Evolutionary conservation across 2,113 vertebrate genomes (phyloP).

Genomic region (Oncorhynchus keta): DNA sequence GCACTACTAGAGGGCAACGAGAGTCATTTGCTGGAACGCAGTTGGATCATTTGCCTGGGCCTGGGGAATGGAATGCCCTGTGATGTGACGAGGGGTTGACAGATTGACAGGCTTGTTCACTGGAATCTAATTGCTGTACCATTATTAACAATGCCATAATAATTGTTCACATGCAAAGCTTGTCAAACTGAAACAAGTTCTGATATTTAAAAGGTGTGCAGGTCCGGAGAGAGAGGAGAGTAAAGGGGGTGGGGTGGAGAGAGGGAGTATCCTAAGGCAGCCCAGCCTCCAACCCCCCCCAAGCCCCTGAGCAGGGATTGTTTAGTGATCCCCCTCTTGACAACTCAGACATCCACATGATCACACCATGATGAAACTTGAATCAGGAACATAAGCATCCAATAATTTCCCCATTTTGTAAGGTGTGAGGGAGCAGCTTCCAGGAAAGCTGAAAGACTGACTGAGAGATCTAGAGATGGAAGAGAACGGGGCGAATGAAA

Average conservation of each 20-base stretch:
- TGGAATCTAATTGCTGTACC: neutral
- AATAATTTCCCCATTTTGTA: slow-evolving; percentile 69
- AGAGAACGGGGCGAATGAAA: slow-evolving; percentile 28
- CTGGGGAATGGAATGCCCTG: neutral
- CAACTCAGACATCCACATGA: slow-evolving; percentile 9
- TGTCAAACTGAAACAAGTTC: no score
- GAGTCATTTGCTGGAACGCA: neutral
- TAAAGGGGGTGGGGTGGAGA: neutral
- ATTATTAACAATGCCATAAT: no score
- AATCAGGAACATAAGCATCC: slow-evolving; percentile 59
- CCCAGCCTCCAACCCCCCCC: neutral
- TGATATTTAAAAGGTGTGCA: neutral
- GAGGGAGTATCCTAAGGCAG: neutral
- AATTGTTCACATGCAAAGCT: no score
- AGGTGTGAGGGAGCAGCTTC: slow-evolving; percentile 43
- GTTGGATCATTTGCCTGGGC: neutral
- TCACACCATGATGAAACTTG: slow-evolving; percentile 30
- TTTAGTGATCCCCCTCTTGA: slow-evolving; percentile 5
- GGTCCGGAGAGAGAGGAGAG: neutral
- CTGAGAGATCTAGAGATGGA: slow-evolving; percentile 37
- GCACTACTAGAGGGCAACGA: neutral
- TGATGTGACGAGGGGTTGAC: neutral
- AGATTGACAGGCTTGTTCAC: neutral
- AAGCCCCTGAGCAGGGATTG: neutral
- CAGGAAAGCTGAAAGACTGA: slow-evolving; percentile 34